phyloP scores from a whole-genome alignment of 2,888 invertebrate genomes.

The Drepana falcataria region DNA sequence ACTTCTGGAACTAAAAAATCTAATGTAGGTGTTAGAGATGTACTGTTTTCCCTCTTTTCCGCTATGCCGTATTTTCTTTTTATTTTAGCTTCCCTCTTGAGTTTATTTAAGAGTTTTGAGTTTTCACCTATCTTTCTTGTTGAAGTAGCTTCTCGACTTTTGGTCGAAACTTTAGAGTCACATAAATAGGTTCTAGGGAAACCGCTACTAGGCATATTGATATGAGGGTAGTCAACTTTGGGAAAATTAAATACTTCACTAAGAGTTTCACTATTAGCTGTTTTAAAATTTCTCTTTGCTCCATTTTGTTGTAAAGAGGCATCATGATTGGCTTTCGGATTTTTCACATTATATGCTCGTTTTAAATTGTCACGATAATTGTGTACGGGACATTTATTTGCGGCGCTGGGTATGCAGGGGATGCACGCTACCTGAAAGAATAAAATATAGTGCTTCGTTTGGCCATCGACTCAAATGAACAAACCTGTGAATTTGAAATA shows the following conservation, averaged over 20 bases:
- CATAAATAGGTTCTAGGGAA: slow-evolving; percentile 9
- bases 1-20: slow-evolving; percentile 6
- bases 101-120: slow-evolving; percentile 12
- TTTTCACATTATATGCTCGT: slow-evolving; percentile 8
- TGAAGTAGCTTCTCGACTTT: slow-evolving; percentile 6
- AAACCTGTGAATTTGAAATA: too few relatives aligned
- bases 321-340: slow-evolving; percentile 4
- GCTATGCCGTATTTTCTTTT: slow-evolving; percentile 19
- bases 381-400: slow-evolving; percentile 15
- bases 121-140: slow-evolving; percentile 3
- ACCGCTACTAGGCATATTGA: slow-evolving; percentile 11
- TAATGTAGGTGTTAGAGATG: background rate
- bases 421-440: slow-evolving; percentile 35
- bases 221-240: slow-evolving; percentile 37
- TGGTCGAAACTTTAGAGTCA: slow-evolving; percentile 2
- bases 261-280: slow-evolving; percentile 13
- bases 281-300: too few relatives aligned
- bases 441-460: background rate
- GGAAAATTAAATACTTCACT: slow-evolving; percentile 37
- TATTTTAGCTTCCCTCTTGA: slow-evolving; percentile 27
- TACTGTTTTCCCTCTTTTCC: slow-evolving; percentile 5
- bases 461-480: background rate
- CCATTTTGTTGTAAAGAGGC: background rate
- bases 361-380: slow-evolving; percentile 12
- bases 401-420: slow-evolving; percentile 28